These are phyloP conservation scores for Archivesica marissinica DNA, from an alignment of 1,140 invertebrate genomes.

Conservation along the genomic window DNA sequence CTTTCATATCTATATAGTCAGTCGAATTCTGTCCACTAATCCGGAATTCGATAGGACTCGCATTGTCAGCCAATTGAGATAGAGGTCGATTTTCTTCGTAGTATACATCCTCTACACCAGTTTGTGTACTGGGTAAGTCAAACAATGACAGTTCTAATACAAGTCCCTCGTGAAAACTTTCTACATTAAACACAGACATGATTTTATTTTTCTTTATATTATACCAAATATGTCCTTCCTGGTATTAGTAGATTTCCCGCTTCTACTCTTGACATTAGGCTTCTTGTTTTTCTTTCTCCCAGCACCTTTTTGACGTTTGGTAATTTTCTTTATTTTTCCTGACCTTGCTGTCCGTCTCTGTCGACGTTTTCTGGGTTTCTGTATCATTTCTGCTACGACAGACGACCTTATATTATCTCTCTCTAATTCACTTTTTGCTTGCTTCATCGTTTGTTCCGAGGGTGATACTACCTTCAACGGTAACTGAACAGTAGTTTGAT, in stretches of 20 bases:
- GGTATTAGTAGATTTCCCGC: no score
- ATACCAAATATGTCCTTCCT: no score
- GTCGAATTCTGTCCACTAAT: conserved; percentile 58
- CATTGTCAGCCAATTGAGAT: conserved; percentile 5
- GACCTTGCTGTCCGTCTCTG: background rate
- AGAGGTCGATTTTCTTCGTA: conserved; percentile 56
- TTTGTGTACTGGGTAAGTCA: conserved; percentile 53
- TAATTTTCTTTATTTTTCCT: background rate
- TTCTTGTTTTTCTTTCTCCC: no score
- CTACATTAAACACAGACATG: conserved; percentile 33
- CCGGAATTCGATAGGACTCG: conserved; percentile 7
- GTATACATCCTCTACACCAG: conserved; percentile 41
- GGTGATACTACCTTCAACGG: conserved; percentile 51
- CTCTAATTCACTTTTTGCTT: conserved; percentile 54
- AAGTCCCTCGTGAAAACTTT: conserved; percentile 25
- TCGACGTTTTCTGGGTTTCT: conserved; percentile 8
- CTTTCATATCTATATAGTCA: conserved; percentile 60
- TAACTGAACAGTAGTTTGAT: no score
- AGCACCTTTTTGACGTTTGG: no score
- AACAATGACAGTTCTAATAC: conserved; percentile 52
- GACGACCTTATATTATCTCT: conserved; percentile 38
- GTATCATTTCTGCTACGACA: background rate
- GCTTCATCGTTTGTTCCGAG: conserved; percentile 54
- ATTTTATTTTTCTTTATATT: no score
- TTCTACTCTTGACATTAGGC: no score